phyloP scores from a whole-genome alignment of 2,113 vertebrate genomes.

The Scytalopus superciliaris region DNA sequence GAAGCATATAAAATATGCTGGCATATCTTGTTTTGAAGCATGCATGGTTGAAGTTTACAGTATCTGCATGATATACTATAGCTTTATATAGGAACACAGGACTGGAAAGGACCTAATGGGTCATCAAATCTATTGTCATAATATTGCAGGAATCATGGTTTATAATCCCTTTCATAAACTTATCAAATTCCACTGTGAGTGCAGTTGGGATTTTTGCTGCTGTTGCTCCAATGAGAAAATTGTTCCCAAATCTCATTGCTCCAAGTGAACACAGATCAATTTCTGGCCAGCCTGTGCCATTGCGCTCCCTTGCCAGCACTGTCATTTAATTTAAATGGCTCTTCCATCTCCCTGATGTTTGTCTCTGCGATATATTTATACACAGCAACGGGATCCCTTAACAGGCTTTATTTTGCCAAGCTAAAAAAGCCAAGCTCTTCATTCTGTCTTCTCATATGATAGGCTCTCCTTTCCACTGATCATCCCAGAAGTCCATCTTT shows the following conservation, averaged over 20 bases:
- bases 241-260: not conserved
- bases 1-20: not conserved
- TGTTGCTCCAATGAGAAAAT: not conserved
- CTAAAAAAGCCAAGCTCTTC: not conserved
- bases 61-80: not conserved
- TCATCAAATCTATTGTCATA: not conserved
- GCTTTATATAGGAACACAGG: not conserved
- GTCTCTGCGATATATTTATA: constrained; percentile 7
- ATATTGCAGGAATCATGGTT: not conserved
- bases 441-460: constrained; percentile 13
- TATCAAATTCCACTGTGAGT: not conserved
- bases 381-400: constrained; percentile 13
- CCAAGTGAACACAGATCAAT: not conserved
- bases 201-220: not conserved
- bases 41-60: not conserved
- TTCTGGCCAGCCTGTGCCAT: not conserved
- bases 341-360: not conserved
- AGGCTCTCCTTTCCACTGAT: not conserved
- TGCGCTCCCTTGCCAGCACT: not conserved
- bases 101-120: not conserved
- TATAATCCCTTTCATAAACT: not conserved
- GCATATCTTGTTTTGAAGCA: not conserved
- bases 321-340: not conserved
- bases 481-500: constrained; percentile 30
- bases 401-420: constrained; percentile 4